phyloP scores from a whole-genome alignment of 2,797 vertebrate genomes.

The Melanotaenia pygmaea region DNA sequence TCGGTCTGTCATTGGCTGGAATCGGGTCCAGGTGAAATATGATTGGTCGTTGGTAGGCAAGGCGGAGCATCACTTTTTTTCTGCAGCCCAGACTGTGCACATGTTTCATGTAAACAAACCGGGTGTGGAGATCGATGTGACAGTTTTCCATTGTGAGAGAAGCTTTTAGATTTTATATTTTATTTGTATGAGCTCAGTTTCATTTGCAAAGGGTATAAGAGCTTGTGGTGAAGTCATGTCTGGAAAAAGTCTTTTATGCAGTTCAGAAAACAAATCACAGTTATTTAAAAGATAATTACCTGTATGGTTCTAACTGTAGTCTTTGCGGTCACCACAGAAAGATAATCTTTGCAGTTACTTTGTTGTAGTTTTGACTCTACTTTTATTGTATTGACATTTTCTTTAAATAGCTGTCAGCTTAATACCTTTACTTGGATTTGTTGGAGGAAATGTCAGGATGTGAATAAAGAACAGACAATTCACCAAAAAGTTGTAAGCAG shows the following conservation, averaged over 20 bases:
- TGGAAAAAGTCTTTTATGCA: background rate
- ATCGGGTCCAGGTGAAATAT: conserved; percentile 44
- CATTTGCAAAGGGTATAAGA: background rate
- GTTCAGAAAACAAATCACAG: background rate
- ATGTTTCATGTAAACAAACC: conserved; percentile 86
- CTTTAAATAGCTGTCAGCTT: conserved; percentile 20
- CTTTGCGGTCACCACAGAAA: background rate
- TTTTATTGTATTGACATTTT: background rate
- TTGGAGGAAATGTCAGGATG: conserved; percentile 23
- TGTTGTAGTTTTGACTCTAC: background rate
- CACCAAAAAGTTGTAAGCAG: conserved; percentile 9
- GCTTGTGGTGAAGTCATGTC: background rate
- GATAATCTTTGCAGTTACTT: background rate
- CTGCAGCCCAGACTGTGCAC: conserved; percentile 77
- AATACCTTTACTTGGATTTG: background rate
- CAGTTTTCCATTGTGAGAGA: conserved; percentile 25
- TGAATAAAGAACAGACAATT: conserved; percentile 12
- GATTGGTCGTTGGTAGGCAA: conserved; percentile 78
- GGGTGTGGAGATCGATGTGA: conserved; percentile 49
- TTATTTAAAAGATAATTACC: background rate
- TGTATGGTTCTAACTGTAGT: background rate
- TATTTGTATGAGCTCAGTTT: conserved; percentile 6
- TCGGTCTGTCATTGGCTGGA: conserved; percentile 73
- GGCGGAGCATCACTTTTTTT: conserved; percentile 60
- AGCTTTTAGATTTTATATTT: conserved; percentile 10